Percentiles rank a stretch among this genome's conserved stretches.
These are phyloP conservation scores for Cavia porcellus DNA, from an alignment of 2,113 vertebrate genomes.

Conservation along the genomic window DNA sequence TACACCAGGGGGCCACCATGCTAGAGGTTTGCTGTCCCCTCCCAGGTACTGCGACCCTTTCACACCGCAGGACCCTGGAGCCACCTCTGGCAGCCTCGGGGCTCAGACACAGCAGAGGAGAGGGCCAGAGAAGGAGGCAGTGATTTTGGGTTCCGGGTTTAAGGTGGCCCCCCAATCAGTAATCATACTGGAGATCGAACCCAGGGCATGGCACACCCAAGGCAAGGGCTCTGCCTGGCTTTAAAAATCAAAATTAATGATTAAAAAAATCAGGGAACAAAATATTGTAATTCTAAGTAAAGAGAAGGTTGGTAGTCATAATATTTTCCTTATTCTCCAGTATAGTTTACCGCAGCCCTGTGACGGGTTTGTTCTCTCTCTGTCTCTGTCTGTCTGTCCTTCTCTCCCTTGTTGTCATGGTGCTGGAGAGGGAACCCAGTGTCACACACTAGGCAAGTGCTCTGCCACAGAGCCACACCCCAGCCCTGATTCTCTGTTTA, in stretches of 20 bases:
- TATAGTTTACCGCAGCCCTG: neutral
- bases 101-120: neutral
- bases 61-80: neutral
- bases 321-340: neutral
- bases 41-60: neutral
- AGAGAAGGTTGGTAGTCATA: neutral
- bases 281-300: neutral
- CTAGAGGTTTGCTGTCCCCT: neutral
- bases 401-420: accelerated
- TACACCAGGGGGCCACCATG: neutral
- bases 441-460: neutral
- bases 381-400: neutral
- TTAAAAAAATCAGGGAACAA: neutral
- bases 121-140: neutral
- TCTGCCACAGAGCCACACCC: neutral
- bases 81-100: neutral
- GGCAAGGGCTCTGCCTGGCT: neutral
- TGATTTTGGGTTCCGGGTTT: neutral
- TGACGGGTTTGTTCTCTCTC: neutral
- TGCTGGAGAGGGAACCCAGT: accelerated
- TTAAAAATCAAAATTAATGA: conserved; percentile 8
- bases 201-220: neutral
- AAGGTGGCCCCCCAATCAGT: neutral
- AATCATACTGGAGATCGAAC: neutral
- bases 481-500: neutral